phyloP scores from a whole-genome alignment of 2,113 vertebrate species.

The Urocynchramus pylzowi region DNA sequence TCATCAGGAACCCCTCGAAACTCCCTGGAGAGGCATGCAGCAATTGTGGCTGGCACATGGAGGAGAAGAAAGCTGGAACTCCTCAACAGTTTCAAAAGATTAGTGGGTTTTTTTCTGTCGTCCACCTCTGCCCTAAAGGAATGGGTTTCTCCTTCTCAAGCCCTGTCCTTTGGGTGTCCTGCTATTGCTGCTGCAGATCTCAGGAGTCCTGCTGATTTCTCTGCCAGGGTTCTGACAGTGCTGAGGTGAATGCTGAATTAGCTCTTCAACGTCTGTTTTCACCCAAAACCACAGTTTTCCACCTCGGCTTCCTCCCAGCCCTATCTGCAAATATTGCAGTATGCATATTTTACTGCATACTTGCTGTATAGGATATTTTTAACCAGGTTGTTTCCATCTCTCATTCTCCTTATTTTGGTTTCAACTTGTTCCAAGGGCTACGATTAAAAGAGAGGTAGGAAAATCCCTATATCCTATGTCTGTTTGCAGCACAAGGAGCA shows the following conservation, averaged over 20 bases:
- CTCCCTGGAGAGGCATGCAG: not conserved
- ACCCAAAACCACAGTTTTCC: not conserved
- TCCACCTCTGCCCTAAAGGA: not conserved
- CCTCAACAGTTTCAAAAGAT: not conserved
- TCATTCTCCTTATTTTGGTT: not conserved
- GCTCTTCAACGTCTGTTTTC: not conserved
- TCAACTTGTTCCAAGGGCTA: not conserved
- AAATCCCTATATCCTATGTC: not conserved
- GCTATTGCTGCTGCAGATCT: not conserved
- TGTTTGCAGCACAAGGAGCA: not conserved
- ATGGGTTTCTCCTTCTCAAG: not conserved
- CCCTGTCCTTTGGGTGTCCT: not conserved
- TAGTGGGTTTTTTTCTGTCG: accelerated
- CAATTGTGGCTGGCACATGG: not conserved
- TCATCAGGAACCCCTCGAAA: accelerated
- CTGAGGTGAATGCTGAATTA: not conserved
- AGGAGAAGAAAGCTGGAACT: not conserved
- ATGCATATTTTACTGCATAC: not conserved
- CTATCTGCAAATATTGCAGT: not conserved
- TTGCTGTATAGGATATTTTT: not conserved
- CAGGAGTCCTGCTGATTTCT: not conserved
- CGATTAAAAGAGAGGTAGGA: not conserved
- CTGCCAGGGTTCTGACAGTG: not conserved
- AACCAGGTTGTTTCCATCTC: not conserved
- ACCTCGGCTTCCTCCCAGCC: not conserved